These are phyloP conservation scores for Scelioninae gen. 2 DNA, from an alignment of 2,888 invertebrate species.

Conservation along the genomic window DNA sequence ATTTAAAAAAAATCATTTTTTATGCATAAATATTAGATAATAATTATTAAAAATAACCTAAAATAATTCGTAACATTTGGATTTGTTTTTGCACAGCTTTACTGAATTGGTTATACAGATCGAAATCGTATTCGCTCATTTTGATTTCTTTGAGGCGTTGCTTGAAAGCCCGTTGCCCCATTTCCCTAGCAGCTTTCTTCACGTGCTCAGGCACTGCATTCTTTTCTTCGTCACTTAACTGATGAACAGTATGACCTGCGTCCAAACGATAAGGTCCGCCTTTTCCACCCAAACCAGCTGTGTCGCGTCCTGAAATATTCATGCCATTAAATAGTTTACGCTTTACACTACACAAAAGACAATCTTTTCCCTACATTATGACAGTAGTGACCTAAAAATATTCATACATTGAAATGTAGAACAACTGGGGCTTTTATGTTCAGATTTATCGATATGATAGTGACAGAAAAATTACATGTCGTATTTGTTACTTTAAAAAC, in stretches of 20 bases:
- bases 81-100: slow-evolving; percentile 87
- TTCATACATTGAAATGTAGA: not conserved
- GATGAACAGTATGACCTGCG: slow-evolving; percentile 94
- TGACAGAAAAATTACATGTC: not conserved
- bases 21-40: not conserved
- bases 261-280: slow-evolving; percentile 97
- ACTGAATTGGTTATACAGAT: slow-evolving; percentile 89
- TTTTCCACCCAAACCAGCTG: slow-evolving; percentile 96
- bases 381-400: slow-evolving; percentile 8
- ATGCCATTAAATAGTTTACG: slow-evolving; percentile 35
- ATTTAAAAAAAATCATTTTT: not conserved
- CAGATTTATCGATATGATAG: not conserved
- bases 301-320: slow-evolving; percentile 80
- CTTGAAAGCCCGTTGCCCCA: slow-evolving; percentile 92
- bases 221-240: slow-evolving; percentile 93
- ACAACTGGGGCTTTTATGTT: no score
- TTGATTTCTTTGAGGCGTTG: slow-evolving; percentile 92
- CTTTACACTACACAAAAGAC: slow-evolving; percentile 19
- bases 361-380: slow-evolving; percentile 9
- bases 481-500: no score
- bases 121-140: slow-evolving; percentile 96
- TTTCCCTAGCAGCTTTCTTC: slow-evolving; percentile 91
- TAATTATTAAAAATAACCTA: slow-evolving; percentile 81
- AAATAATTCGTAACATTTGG: slow-evolving; percentile 89
- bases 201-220: slow-evolving; percentile 93